A percentile compares a stretch with the other conserved stretches of the same genome.
Evolutionary conservation across 2,113 vertebrate species (phyloP).

Genomic region (Terrapene triunguis): DNA sequence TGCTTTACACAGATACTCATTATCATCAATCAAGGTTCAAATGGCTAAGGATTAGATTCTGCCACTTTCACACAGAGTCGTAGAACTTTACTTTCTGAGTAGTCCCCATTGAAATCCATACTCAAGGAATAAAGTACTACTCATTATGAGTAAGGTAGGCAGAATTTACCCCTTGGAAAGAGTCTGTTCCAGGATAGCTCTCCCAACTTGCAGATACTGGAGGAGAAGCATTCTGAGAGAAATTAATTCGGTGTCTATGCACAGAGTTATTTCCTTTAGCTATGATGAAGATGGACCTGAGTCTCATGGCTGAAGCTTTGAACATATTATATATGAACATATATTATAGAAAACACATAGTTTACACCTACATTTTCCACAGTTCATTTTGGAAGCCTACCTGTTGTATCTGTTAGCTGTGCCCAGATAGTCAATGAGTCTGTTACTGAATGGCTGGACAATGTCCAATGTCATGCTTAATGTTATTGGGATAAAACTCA

Average conservation of each 20-base stretch:
- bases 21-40: neutral
- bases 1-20: neutral
- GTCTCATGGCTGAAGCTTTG: neutral
- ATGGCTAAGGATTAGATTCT: neutral
- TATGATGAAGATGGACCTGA: neutral
- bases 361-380: neutral
- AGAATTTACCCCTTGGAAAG: neutral
- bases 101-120: neutral
- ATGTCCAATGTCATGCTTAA: neutral
- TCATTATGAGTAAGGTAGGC: neutral
- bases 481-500: conserved; percentile 49
- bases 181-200: neutral
- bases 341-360: neutral
- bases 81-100: neutral
- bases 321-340: neutral
- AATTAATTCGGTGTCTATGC: neutral
- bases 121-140: neutral
- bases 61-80: neutral
- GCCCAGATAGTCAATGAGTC: conserved; percentile 3
- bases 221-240: neutral
- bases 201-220: neutral
- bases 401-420: neutral
- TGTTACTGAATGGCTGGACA: conserved; percentile 12
- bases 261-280: neutral
- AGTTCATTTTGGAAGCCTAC: neutral